These are phyloP conservation scores for Drosophila trapezifrons DNA, from an alignment of 1,140 invertebrate genomes.

Conservation along the genomic window DNA sequence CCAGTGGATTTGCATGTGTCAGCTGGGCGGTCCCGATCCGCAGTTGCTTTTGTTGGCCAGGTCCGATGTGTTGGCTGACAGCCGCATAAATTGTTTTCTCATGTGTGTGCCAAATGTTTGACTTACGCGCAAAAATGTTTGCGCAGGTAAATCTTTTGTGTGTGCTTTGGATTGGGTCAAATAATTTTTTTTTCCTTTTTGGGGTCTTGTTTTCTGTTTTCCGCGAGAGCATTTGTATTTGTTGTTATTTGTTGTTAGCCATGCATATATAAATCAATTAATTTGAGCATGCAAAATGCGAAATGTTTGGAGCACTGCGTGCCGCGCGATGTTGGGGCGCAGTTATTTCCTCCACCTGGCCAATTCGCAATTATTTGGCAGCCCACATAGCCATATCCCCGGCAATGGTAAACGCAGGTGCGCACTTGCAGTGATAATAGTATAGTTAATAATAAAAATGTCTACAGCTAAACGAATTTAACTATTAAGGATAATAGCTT, in stretches of 20 bases:
- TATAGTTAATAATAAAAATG: not conserved
- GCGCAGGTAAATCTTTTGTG: constrained; percentile 65
- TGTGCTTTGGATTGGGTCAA: constrained; percentile 36
- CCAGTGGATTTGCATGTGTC: constrained; percentile 68
- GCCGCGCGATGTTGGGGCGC: not conserved
- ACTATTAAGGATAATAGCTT: not conserved
- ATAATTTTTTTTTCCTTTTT: too few species aligned
- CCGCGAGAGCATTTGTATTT: constrained; percentile 42
- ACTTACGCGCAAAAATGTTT: constrained; percentile 75
- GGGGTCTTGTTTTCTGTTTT: constrained; percentile 46
- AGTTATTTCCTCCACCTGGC: constrained; percentile 64
- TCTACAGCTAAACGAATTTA: not conserved
- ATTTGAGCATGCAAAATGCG: constrained; percentile 68
- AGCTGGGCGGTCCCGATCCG: constrained; percentile 57
- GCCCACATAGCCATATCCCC: constrained; percentile 49
- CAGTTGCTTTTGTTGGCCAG: constrained; percentile 21
- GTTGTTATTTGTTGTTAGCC: constrained; percentile 22
- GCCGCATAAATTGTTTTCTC: constrained; percentile 78
- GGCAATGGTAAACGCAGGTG: constrained; percentile 29
- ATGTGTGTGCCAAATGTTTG: constrained; percentile 80
- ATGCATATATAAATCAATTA: constrained; percentile 75
- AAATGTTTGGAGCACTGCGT: constrained; percentile 40
- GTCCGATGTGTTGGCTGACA: constrained; percentile 56
- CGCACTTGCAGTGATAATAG: not conserved
- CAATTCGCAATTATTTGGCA: constrained; percentile 28